These are phyloP conservation scores for Gastracanthus pulcherrimus DNA, from an alignment of 2,888 invertebrate genomes.

Conservation along the genomic window DNA sequence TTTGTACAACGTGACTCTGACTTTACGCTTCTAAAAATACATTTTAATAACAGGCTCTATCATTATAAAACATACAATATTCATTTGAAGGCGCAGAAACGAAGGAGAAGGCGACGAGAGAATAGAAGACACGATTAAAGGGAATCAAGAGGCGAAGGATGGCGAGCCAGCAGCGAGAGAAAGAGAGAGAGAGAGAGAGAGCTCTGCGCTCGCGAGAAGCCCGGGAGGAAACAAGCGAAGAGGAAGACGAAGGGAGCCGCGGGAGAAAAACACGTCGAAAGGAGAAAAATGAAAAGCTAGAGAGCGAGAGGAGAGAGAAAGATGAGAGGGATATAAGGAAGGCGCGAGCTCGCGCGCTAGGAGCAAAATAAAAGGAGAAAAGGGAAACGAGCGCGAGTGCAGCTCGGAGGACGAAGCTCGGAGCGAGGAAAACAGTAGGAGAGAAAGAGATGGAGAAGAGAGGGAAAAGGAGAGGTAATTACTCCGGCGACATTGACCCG, in stretches of 20 bases:
- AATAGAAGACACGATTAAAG: conserved; percentile 15
- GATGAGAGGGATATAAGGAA: conserved; percentile 24
- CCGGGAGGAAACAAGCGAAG: too few species aligned
- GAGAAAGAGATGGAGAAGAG: conserved; percentile 51
- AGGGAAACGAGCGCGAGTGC: neutral
- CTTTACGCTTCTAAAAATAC: conserved; percentile 1
- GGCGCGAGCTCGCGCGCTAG: neutral
- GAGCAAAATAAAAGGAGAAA: conserved; percentile 22
- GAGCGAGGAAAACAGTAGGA: conserved; percentile 53
- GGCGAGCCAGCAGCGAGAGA: neutral
- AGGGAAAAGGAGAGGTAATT: conserved; percentile 71
- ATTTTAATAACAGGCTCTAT: neutral
- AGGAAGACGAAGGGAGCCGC: neutral
- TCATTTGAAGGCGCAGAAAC: neutral
- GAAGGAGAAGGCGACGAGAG: neutral
- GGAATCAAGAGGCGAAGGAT: neutral
- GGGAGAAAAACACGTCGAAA: neutral
- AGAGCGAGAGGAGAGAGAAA: neutral
- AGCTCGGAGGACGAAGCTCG: conserved; percentile 26
- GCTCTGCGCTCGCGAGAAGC: too few species aligned
- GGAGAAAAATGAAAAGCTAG: too few species aligned
- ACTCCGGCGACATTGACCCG: conserved; percentile 76
- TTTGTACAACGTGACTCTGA: neutral
- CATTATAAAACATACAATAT: neutral
- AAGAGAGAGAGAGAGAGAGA: neutral